Evolutionary conservation across 2,888 invertebrate genomes (phyloP).

Genomic region (Andrena camellia): DNA sequence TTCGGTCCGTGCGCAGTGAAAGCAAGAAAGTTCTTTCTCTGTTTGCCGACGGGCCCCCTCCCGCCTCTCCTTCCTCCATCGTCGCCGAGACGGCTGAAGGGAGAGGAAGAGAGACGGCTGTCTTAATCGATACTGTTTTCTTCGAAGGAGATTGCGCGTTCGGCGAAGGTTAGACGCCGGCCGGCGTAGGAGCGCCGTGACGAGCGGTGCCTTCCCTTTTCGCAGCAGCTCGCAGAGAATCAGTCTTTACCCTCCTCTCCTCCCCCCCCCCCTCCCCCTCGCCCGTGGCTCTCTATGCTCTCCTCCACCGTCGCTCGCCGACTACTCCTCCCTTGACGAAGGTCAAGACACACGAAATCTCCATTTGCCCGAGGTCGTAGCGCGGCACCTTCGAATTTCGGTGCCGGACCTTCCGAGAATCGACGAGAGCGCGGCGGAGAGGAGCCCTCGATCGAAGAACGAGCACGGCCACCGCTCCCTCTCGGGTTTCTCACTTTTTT

Average conservation of each 20-base stretch:
- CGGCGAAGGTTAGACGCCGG: slow-evolving; percentile 65
- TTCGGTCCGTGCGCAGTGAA: slow-evolving; percentile 49
- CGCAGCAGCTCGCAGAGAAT: slow-evolving; percentile 42
- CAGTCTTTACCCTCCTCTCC: background rate
- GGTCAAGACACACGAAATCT: slow-evolving; percentile 80
- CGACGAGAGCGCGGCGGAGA: slow-evolving; percentile 58
- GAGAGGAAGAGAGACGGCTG: slow-evolving; percentile 41
- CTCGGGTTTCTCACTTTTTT: slow-evolving; percentile 70
- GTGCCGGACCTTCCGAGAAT: slow-evolving; percentile 70
- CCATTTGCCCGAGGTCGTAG: slow-evolving; percentile 73
- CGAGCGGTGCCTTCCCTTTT: slow-evolving; percentile 50
- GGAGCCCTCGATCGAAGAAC: slow-evolving; percentile 62
- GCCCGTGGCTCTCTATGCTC: background rate
- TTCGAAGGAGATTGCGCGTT: slow-evolving; percentile 75
- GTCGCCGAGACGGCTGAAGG: slow-evolving; percentile 38
- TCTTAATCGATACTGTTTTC: slow-evolving; percentile 77
- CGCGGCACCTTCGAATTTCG: slow-evolving; percentile 71
- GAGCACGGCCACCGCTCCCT: slow-evolving; percentile 55
- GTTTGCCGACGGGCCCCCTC: slow-evolving; percentile 31
- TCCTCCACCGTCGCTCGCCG: slow-evolving; percentile 26
- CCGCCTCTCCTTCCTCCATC: slow-evolving; percentile 31
- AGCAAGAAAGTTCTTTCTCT: slow-evolving; percentile 61
- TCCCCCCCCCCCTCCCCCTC: background rate
- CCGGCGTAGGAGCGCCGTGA: slow-evolving; percentile 52
- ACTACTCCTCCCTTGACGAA: slow-evolving; percentile 83